Evolutionary conservation across 2,888 invertebrate genomes (phyloP).

Genomic region (Dryomyza anilis): DNA sequence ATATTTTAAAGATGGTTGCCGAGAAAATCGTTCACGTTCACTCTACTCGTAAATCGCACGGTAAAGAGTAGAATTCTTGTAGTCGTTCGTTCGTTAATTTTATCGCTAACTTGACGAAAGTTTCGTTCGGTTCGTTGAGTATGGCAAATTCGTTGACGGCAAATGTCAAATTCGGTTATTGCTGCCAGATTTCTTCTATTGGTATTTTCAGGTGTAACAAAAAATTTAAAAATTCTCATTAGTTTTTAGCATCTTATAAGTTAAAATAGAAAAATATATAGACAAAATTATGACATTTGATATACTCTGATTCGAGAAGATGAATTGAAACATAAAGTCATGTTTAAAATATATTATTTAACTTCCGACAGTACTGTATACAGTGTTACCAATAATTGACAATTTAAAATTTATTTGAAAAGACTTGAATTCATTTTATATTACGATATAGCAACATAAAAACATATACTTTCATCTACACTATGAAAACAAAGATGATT

Average conservation of each 20-base stretch:
- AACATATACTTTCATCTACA: too few relatives aligned
- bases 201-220: not conserved
- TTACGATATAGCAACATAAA: too few relatives aligned
- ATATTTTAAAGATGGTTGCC: constrained; percentile 60
- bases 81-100: constrained; percentile 32
- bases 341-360: too few relatives aligned
- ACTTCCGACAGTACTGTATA: too few relatives aligned
- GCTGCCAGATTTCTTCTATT: not conserved
- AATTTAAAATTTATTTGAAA: too few relatives aligned
- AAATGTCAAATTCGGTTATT: not conserved
- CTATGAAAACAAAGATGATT: too few relatives aligned
- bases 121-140: constrained; percentile 30
- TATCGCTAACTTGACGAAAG: not conserved
- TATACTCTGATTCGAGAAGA: too few relatives aligned
- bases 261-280: too few relatives aligned
- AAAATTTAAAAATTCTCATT: not conserved
- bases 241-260: not conserved
- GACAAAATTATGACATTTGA: too few relatives aligned
- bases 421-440: too few relatives aligned
- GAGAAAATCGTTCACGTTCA: constrained; percentile 49
- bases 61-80: constrained; percentile 24
- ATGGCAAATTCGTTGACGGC: not conserved
- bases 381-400: too few relatives aligned
- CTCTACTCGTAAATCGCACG: constrained; percentile 40
- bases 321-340: too few relatives aligned